Evolutionary conservation across 2,888 invertebrate species (phyloP).

Genomic region (Andrena camellia): DNA sequence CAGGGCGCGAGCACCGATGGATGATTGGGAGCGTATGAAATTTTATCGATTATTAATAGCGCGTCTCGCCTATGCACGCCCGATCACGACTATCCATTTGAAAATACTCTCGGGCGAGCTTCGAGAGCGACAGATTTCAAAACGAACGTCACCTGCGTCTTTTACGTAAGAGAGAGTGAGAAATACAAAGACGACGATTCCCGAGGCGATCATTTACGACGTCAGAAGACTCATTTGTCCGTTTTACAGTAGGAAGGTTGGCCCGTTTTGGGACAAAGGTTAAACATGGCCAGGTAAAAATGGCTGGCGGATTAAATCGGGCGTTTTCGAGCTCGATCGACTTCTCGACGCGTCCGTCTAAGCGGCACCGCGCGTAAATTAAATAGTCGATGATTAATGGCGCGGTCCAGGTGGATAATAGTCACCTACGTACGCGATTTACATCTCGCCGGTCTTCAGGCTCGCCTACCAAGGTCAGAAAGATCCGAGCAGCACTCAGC

Average conservation of each 20-base stretch:
- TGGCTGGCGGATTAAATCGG: constrained; percentile 32
- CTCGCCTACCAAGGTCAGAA: constrained; percentile 69
- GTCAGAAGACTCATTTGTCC: constrained; percentile 9
- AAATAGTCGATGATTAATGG: constrained; percentile 63
- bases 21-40: constrained; percentile 78
- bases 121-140: not conserved
- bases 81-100: not conserved
- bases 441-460: constrained; percentile 67
- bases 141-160: not conserved
- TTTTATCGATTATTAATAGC: constrained; percentile 82
- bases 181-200: not conserved
- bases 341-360: constrained; percentile 24
- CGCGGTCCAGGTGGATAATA: constrained; percentile 46
- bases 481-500: constrained; percentile 64
- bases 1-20: constrained; percentile 28
- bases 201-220: not conserved
- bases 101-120: not conserved
- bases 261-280: not conserved
- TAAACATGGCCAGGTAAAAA: not conserved
- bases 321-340: constrained; percentile 43
- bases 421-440: constrained; percentile 68
- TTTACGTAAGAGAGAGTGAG: not conserved
- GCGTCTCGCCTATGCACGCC: not conserved
- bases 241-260: not conserved
- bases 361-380: constrained; percentile 47